Percentiles rank a stretch among this genome's conserved stretches.
Evolutionary conservation across 2,113 vertebrate species (phyloP).

Genomic region (Raphicerus campestris): DNA sequence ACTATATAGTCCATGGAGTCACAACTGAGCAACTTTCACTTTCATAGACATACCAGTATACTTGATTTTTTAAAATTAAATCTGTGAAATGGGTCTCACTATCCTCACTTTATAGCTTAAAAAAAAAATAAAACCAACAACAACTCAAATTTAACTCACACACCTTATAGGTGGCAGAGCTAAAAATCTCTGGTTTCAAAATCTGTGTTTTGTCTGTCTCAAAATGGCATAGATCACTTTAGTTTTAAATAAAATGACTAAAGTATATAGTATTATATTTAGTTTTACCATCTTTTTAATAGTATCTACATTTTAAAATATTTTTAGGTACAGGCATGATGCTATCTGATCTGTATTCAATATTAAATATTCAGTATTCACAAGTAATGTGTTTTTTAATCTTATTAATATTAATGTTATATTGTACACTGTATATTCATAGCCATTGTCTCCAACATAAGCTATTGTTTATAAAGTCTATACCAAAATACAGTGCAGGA

Average conservation of each 20-base stretch:
- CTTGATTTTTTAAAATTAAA: background rate
- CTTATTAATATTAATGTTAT: background rate
- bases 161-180: background rate
- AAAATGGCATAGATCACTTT: background rate
- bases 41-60: background rate
- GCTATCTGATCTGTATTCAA: background rate
- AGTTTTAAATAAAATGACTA: background rate
- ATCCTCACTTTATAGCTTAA: background rate
- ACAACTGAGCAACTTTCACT: background rate
- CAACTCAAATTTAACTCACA: background rate
- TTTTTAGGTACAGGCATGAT: background rate
- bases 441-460: background rate
- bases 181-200: background rate
- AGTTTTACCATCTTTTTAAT: background rate
- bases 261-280: background rate
- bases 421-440: background rate
- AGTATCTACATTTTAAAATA: background rate
- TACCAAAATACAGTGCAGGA: background rate
- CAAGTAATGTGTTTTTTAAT: background rate
- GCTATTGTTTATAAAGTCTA: background rate
- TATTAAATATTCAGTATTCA: constrained; percentile 22
- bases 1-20: background rate
- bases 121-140: background rate
- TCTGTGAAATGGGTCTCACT: background rate
- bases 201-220: background rate